A percentile compares a stretch with the other conserved stretches of the same genome.
Evolutionary conservation across 1,140 invertebrate genomes (phyloP).

Genomic region (Sipha flava): DNA sequence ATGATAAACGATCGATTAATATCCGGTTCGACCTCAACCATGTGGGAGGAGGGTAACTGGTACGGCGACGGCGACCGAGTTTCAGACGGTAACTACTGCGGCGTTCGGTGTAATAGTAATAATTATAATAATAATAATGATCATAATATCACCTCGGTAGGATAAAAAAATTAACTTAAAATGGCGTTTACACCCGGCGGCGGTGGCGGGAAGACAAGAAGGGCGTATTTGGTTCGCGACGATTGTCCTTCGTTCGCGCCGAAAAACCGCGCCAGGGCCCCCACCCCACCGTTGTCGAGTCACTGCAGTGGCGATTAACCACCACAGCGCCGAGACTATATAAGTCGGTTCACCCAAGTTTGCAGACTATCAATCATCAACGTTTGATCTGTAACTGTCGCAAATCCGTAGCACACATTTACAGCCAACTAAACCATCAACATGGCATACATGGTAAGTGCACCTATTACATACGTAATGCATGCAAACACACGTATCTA

Average conservation of each 20-base stretch:
- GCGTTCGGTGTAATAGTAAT: no score
- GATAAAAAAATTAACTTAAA: no score
- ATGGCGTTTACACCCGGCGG: background rate
- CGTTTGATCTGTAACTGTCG: conserved; percentile 26
- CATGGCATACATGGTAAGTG: conserved; percentile 25
- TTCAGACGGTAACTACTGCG: background rate
- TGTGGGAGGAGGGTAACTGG: background rate
- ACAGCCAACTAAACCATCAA: background rate
- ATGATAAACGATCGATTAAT: background rate
- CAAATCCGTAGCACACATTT: background rate
- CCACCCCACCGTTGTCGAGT: background rate
- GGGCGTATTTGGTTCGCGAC: background rate
- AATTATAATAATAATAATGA: no score
- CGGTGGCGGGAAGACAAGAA: background rate
- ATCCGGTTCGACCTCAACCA: background rate
- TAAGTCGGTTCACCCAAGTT: background rate
- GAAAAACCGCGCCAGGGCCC: background rate
- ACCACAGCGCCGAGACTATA: background rate
- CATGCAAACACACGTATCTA: background rate
- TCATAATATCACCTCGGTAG: no score
- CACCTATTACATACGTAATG: background rate
- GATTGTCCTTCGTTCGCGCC: background rate
- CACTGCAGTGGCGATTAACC: background rate
- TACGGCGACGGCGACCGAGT: background rate
- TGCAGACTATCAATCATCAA: conserved; percentile 3